Percentiles rank a stretch among this genome's conserved stretches.
Evolutionary conservation across 2,888 invertebrate species (phyloP).

Genomic region (Ypsolopha sequella): DNA sequence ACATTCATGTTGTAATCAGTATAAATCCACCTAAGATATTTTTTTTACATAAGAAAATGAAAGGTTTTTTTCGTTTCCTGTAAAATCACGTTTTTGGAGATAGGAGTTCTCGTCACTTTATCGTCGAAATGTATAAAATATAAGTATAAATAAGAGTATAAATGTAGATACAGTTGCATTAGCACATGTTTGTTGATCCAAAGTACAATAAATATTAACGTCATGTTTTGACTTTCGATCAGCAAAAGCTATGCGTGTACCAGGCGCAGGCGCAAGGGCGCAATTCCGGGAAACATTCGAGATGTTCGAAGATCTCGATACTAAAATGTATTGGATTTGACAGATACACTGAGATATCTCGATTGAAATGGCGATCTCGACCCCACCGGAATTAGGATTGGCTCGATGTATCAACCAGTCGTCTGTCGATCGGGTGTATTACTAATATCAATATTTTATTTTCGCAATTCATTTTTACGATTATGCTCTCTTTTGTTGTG

Average conservation of each 20-base stretch:
- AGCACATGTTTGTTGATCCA: neutral
- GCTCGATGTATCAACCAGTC: conserved; percentile 41
- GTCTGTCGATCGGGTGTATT: conserved; percentile 28
- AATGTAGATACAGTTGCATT: too few species aligned
- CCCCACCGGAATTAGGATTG: neutral
- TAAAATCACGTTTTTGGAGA: too few species aligned
- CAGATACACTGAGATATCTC: too few species aligned
- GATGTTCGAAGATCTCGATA: neutral
- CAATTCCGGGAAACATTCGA: neutral
- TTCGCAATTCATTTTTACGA: conserved; percentile 42
- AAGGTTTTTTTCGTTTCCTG: too few species aligned
- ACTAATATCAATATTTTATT: conserved; percentile 43
- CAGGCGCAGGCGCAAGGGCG: conserved; percentile 25
- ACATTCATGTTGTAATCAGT: too few species aligned
- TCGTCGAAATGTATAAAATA: too few species aligned
- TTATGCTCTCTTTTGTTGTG: conserved; percentile 17
- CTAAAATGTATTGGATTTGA: too few species aligned
- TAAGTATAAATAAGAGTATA: too few species aligned
- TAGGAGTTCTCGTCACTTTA: too few species aligned
- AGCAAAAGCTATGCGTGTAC: conserved; percentile 38
- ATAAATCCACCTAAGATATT: too few species aligned
- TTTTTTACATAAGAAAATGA: too few species aligned
- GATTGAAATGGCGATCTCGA: neutral
- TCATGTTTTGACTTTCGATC: conserved; percentile 48
- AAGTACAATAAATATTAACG: conserved; percentile 18